phyloP scores from a whole-genome alignment of 1,140 invertebrate genomes.

The Luehdorfia chinensis region DNA sequence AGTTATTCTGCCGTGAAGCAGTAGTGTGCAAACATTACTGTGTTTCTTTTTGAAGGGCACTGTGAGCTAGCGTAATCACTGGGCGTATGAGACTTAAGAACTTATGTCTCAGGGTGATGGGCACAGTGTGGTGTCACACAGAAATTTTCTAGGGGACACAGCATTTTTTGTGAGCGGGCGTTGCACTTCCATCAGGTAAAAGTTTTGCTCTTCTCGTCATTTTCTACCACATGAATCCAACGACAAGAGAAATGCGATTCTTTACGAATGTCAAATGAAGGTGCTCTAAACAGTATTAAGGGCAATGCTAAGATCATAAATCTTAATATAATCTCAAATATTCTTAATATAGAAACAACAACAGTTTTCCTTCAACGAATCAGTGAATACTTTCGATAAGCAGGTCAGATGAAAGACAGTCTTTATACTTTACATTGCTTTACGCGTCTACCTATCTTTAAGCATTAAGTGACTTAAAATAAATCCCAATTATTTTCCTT shows the following conservation, averaged over 20 bases:
- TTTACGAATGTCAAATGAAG: conserved; percentile 11
- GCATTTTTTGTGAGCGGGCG: too few species aligned
- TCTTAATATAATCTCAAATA: conserved; percentile 1
- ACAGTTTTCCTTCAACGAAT: background rate
- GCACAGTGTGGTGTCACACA: too few species aligned
- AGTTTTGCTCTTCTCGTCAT: too few species aligned
- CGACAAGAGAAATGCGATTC: background rate
- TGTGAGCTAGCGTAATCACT: too few species aligned
- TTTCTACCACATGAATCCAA: background rate
- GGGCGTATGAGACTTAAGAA: too few species aligned
- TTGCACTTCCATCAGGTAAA: too few species aligned
- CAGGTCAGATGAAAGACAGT: background rate
- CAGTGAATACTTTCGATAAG: conserved; percentile 1
- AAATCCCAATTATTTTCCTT: too few species aligned
- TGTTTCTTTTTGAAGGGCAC: too few species aligned
- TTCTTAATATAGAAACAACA: conserved; percentile 11
- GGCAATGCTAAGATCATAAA: conserved; percentile 9
- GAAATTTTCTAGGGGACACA: too few species aligned
- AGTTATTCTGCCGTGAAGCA: too few species aligned
- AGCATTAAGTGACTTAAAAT: background rate
- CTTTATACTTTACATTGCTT: background rate
- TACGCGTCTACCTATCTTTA: background rate
- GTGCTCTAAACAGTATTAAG: conserved; percentile 13
- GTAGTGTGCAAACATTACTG: too few species aligned
- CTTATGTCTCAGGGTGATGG: too few species aligned